A percentile compares a stretch with the other conserved stretches of the same genome.
Conservation (phyloP, 2,888 invertebrate genomes). For the Catonia carolina region DNA sequence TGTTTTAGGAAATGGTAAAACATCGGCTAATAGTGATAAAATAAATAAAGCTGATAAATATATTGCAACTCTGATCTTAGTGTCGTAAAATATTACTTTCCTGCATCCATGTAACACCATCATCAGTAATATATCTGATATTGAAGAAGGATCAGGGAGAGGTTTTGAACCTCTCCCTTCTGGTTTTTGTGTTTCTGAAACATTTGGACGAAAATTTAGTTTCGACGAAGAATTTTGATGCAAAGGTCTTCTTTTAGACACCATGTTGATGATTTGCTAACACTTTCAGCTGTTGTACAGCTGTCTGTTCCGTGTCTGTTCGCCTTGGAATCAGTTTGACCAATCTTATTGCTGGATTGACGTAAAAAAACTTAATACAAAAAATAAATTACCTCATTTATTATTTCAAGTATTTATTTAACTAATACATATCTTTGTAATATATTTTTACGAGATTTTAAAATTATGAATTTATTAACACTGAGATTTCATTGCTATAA, state of each 20-base stretch:
- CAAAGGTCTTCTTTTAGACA: slow-evolving; percentile 43
- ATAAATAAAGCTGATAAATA: slow-evolving; percentile 78
- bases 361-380: too few relatives aligned
- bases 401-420: too few relatives aligned
- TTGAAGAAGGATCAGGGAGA: slow-evolving; percentile 73
- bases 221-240: slow-evolving; percentile 31
- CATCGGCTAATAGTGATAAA: slow-evolving; percentile 78
- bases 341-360: too few relatives aligned
- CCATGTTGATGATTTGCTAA: slow-evolving; percentile 38
- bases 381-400: too few relatives aligned
- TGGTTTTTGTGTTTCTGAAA: slow-evolving; percentile 43
- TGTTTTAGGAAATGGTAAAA: slow-evolving; percentile 70
- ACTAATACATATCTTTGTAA: too few relatives aligned
- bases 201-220: slow-evolving; percentile 53
- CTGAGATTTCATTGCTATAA: too few relatives aligned
- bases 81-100: slow-evolving; percentile 78
- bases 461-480: too few relatives aligned
- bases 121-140: slow-evolving; percentile 71
- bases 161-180: slow-evolving; percentile 68
- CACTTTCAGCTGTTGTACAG: too few relatives aligned
- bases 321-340: too few relatives aligned
- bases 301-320: too few relatives aligned
- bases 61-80: slow-evolving; percentile 74
- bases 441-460: too few relatives aligned
- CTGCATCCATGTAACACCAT: slow-evolving; percentile 83